Evolutionary conservation across 2,797 vertebrate species (phyloP).

Genomic region (Argya squamiceps): DNA sequence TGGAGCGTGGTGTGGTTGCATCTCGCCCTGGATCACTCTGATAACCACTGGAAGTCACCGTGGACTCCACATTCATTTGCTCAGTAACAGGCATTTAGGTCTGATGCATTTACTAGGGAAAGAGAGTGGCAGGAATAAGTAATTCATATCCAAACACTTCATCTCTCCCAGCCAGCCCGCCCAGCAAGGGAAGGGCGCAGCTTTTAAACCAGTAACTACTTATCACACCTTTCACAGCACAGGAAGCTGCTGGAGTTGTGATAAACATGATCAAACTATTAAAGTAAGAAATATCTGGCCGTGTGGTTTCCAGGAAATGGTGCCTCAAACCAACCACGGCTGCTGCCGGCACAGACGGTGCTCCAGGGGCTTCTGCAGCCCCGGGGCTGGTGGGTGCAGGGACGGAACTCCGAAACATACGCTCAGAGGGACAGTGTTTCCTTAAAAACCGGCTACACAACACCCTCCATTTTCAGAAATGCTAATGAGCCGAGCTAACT

Average conservation of each 20-base stretch:
- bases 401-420: not conserved
- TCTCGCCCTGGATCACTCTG: not conserved
- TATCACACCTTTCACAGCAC: slow-evolving; percentile 45
- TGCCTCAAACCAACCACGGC: slow-evolving; percentile 28
- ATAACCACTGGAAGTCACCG: not conserved
- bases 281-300: slow-evolving; percentile 32
- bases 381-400: accelerated
- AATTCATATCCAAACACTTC: not conserved
- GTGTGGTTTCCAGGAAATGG: slow-evolving; percentile 62
- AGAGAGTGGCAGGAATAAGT: not conserved
- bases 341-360: not conserved
- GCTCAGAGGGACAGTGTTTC: not conserved
- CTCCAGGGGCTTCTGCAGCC: not conserved
- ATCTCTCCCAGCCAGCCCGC: not conserved
- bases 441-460: not conserved
- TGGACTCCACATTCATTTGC: not conserved
- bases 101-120: not conserved
- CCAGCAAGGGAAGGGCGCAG: not conserved
- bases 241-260: slow-evolving; percentile 61
- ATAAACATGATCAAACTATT: slow-evolving; percentile 49
- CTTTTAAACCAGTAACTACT: slow-evolving; percentile 30
- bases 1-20: not conserved
- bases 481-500: not conserved
- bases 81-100: slow-evolving; percentile 20
- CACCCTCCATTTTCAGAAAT: not conserved